Percentiles rank a stretch among this genome's conserved stretches.
phyloP scores from a whole-genome alignment of 1,140 invertebrate genomes.

The Heterodera carotae region DNA sequence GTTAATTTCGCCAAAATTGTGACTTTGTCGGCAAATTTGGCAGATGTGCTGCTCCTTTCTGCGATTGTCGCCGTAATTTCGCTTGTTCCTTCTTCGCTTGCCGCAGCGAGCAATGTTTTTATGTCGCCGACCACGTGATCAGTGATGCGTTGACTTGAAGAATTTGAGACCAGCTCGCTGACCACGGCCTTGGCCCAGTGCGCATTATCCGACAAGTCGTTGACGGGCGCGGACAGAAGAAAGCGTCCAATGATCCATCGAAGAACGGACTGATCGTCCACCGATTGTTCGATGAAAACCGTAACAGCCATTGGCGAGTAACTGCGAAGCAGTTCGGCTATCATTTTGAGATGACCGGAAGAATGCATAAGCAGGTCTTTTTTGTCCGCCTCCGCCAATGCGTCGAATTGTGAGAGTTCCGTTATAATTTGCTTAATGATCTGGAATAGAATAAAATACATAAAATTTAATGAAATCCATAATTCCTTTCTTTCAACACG shows the following conservation, averaged over 20 bases:
- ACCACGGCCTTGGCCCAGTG: constrained; percentile 38
- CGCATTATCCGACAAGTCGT: constrained; percentile 22
- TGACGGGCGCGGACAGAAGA: constrained; percentile 14
- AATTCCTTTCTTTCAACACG: no score
- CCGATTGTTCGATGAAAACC: constrained; percentile 17
- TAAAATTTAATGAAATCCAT: constrained; percentile 6
- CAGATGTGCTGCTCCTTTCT: constrained; percentile 5
- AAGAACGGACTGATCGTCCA: constrained; percentile 17
- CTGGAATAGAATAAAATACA: constrained; percentile 3
- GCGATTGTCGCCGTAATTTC: background rate
- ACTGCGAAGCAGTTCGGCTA: constrained; percentile 37
- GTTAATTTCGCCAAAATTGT: constrained; percentile 18
- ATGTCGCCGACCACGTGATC: constrained; percentile 34
- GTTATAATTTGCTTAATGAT: constrained; percentile 15
- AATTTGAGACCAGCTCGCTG: constrained; percentile 18
- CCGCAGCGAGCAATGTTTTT: constrained; percentile 28
- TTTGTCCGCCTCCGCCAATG: background rate
- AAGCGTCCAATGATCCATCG: constrained; percentile 41
- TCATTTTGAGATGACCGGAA: constrained; percentile 21
- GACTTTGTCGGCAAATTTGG: constrained; percentile 20
- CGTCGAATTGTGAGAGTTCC: constrained; percentile 18
- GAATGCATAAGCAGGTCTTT: constrained; percentile 14
- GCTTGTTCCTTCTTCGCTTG: constrained; percentile 4
- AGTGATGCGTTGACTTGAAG: constrained; percentile 8
- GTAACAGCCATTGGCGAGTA: constrained; percentile 22